Conservation (phyloP, 2,888 invertebrate species). For the Drosophila putrida region DNA sequence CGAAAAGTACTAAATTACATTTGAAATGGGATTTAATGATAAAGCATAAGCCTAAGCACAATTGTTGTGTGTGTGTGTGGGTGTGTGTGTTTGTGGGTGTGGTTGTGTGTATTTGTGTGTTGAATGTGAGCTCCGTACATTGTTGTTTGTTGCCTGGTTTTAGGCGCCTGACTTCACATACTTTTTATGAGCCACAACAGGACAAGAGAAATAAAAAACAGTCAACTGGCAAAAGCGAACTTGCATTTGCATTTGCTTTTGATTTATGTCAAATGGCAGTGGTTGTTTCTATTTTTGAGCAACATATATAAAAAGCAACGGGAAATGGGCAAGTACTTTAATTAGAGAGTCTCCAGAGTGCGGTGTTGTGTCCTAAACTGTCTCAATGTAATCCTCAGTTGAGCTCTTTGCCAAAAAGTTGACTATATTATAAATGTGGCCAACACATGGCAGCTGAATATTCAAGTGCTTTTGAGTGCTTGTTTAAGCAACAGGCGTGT, state of each 20-base stretch:
- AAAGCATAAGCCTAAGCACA: background rate
- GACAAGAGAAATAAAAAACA: background rate
- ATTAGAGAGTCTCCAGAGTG: background rate
- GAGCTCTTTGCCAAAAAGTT: background rate
- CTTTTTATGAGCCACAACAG: slow-evolving; percentile 7
- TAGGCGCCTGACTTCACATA: slow-evolving; percentile 19
- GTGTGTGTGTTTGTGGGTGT: background rate
- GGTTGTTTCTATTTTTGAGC: too few relatives aligned
- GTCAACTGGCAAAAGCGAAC: background rate
- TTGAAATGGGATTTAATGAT: slow-evolving; percentile 16
- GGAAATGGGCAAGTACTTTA: background rate
- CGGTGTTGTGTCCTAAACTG: background rate
- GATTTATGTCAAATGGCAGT: slow-evolving; percentile 30
- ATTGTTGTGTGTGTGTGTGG: background rate
- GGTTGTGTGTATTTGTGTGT: background rate
- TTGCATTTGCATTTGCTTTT: slow-evolving; percentile 23
- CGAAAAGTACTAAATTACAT: slow-evolving; percentile 12
- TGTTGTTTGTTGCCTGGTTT: slow-evolving; percentile 20
- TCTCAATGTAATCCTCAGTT: too few relatives aligned
- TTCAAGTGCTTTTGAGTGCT: background rate
- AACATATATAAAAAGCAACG: too few relatives aligned
- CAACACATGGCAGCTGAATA: slow-evolving; percentile 11
- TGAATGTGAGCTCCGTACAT: background rate
- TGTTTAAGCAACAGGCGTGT: slow-evolving; percentile 34
- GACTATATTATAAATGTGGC: slow-evolving; percentile 7